A percentile compares a stretch with the other conserved stretches of the same genome.
These are phyloP conservation scores for Agapostemon virescens DNA, from an alignment of 2,888 invertebrate species.

Conservation along the genomic window DNA sequence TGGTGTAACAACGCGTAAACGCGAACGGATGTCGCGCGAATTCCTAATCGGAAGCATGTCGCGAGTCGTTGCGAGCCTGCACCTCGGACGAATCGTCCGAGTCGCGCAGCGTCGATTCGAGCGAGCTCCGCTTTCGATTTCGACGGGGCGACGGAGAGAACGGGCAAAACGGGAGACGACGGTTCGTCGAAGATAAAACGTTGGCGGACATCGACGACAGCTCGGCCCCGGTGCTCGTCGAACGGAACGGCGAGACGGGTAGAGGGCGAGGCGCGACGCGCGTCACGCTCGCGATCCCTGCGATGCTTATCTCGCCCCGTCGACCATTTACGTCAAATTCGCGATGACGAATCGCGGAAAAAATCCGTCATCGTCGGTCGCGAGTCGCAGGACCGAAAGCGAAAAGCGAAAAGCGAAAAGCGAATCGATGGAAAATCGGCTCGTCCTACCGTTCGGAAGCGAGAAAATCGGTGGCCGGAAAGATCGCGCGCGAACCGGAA, in stretches of 20 bases:
- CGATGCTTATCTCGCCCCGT: conserved; percentile 32
- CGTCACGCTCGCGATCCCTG: conserved; percentile 5
- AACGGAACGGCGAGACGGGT: conserved; percentile 2
- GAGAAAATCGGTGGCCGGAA: not conserved
- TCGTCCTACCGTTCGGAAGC: not conserved
- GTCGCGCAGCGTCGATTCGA: no score
- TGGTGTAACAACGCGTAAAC: conserved; percentile 34
- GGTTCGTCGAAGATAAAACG: not conserved
- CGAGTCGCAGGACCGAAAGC: not conserved
- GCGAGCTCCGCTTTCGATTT: not conserved
- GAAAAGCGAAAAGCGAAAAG: not conserved
- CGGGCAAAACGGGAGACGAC: not conserved
- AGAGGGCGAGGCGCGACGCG: conserved; percentile 1
- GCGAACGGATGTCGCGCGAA: conserved; percentile 11
- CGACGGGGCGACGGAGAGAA: not conserved
- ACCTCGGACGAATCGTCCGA: not conserved
- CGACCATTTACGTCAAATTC: conserved; percentile 19
- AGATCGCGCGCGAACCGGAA: not conserved
- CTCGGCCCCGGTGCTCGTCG: conserved; percentile 21
- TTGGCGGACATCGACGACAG: conserved; percentile 11
- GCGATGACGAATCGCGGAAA: conserved; percentile 8
- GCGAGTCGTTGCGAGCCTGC: not conserved
- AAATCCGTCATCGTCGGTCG: no score
- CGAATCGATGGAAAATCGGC: not conserved
- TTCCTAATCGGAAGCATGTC: not conserved